These are phyloP conservation scores for Alosa sapidissima DNA, from an alignment of 2,797 vertebrate species.

Conservation along the genomic window DNA sequence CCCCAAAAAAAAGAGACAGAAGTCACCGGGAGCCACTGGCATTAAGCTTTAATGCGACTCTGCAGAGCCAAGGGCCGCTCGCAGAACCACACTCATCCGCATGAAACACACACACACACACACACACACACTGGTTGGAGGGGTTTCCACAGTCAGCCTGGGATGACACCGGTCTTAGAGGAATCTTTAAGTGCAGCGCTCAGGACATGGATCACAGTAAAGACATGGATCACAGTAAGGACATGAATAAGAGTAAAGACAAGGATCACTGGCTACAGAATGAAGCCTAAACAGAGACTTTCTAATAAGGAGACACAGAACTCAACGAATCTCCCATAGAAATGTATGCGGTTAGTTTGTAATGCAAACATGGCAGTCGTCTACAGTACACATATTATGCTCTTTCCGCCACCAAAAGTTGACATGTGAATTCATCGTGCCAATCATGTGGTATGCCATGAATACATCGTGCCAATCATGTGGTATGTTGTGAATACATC, in stretches of 20 bases:
- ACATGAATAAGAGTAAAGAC: neutral
- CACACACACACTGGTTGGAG: neutral
- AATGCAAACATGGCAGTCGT: no score
- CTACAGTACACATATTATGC: no score
- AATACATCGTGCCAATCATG: no score
- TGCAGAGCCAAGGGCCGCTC: neutral
- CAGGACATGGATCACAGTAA: neutral
- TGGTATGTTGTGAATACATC: no score
- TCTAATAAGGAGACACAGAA: no score
- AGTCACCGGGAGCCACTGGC: neutral
- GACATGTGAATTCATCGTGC: no score
- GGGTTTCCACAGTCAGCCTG: neutral
- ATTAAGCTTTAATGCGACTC: neutral
- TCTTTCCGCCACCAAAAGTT: no score
- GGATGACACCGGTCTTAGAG: neutral
- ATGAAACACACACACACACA: neutral
- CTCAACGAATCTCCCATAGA: no score
- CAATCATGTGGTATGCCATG: no score
- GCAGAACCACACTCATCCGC: slow-evolving; percentile 11
- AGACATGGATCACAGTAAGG: neutral
- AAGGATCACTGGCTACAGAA: neutral
- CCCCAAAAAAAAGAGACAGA: neutral
- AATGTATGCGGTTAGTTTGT: no score
- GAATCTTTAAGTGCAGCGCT: neutral
- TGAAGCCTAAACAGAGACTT: neutral